Percentiles rank a stretch among this genome's conserved stretches.
phyloP scores from a whole-genome alignment of 2,888 invertebrate genomes.

The Latrodectus hesperus region DNA sequence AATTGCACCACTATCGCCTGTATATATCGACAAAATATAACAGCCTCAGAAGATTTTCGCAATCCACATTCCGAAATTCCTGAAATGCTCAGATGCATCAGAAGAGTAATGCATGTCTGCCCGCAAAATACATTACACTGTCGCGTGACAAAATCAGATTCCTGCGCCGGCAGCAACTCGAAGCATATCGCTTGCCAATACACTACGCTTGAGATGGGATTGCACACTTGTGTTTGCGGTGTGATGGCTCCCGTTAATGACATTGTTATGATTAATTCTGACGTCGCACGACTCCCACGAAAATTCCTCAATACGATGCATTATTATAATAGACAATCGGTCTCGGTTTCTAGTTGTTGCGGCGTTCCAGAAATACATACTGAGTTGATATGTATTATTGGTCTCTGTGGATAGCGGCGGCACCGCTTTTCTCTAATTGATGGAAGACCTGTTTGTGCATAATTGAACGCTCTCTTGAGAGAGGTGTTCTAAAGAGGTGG shows the following conservation, averaged over 20 bases:
- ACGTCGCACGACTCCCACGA: constrained; percentile 39
- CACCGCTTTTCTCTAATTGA: background rate
- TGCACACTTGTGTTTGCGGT: background rate
- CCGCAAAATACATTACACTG: constrained; percentile 30
- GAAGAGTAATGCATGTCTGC: too few species aligned
- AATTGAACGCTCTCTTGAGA: background rate
- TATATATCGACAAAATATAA: too few species aligned
- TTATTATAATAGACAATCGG: constrained; percentile 45
- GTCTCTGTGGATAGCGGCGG: background rate
- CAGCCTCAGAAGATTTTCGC: too few species aligned
- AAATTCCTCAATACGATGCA: constrained; percentile 42
- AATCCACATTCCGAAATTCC: too few species aligned
- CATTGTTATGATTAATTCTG: constrained; percentile 54
- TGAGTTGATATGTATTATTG: background rate
- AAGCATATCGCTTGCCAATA: background rate
- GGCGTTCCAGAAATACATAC: background rate
- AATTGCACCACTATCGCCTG: too few species aligned
- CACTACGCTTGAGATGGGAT: too few species aligned
- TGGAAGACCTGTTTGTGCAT: constrained; percentile 2
- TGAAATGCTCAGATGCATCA: too few species aligned
- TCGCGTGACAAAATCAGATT: constrained; percentile 50
- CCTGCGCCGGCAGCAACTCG: background rate
- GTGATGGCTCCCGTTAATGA: constrained; percentile 29
- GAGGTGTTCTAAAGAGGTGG: background rate
- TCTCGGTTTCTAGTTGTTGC: background rate